phyloP scores from a whole-genome alignment of 2,888 invertebrate genomes.

The Physocephala rufipes region DNA sequence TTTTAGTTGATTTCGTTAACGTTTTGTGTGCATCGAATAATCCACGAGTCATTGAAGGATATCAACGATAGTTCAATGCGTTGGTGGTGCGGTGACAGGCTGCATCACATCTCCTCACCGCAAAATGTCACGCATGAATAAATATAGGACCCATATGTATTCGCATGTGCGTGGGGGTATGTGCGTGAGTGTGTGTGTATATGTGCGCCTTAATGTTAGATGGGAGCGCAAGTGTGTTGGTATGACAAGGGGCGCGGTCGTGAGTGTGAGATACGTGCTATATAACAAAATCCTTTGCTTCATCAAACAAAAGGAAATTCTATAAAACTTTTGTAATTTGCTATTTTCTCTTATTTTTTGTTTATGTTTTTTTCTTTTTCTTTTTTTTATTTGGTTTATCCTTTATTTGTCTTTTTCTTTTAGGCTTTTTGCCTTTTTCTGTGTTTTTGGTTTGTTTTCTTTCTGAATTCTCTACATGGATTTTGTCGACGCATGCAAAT shows the following conservation, averaged over 20 bases:
- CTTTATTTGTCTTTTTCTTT: neutral
- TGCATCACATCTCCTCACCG: too few species aligned
- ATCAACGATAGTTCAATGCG: neutral
- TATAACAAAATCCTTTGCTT: neutral
- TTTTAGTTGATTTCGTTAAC: conserved; percentile 15
- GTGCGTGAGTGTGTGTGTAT: conserved; percentile 9
- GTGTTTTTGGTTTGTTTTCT: neutral
- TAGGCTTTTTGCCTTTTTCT: conserved; percentile 1
- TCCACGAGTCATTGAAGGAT: conserved; percentile 26
- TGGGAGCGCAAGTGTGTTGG: neutral
- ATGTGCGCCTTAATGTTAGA: neutral
- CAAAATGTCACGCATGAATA: neutral
- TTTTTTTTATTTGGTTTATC: neutral
- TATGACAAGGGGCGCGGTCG: neutral
- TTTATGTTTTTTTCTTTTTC: neutral
- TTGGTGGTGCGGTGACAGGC: neutral
- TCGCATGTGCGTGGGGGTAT: neutral
- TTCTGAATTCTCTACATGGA: conserved; percentile 2
- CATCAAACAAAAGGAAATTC: conserved; percentile 19
- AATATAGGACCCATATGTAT: too few species aligned
- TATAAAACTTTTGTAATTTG: conserved; percentile 10
- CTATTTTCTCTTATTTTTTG: neutral
- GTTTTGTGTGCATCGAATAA: conserved; percentile 28
- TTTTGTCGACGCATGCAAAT: conserved; percentile 31
- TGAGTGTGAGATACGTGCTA: neutral